These are phyloP conservation scores for Geophilus truncorum DNA, from an alignment of 2,888 invertebrate species.

Conservation along the genomic window DNA sequence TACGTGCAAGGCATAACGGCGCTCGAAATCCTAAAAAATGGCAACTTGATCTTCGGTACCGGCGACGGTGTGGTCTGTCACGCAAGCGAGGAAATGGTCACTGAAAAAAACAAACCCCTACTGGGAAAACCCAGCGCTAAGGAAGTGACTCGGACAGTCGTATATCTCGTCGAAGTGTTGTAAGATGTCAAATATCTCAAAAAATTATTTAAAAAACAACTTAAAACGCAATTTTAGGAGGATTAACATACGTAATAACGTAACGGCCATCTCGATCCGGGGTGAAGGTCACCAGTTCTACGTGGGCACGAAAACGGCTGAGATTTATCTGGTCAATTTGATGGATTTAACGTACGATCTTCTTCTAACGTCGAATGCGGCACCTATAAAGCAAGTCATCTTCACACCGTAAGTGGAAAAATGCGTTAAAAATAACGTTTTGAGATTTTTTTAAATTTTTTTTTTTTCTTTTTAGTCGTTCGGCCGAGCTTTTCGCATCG, in stretches of 20 bases:
- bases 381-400: slow-evolving; percentile 69
- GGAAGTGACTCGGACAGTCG: background rate
- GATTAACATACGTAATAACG: background rate
- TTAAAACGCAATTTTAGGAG: too few species aligned
- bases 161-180: background rate
- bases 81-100: slow-evolving; percentile 34
- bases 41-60: slow-evolving; percentile 63
- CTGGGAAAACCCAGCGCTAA: background rate
- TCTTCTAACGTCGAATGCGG: slow-evolving; percentile 74
- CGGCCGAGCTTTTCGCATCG: slow-evolving; percentile 78
- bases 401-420: slow-evolving; percentile 82
- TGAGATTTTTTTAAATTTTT: slow-evolving; percentile 38
- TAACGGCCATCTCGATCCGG: slow-evolving; percentile 58
- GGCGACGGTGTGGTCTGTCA: slow-evolving; percentile 72
- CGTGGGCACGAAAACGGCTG: slow-evolving; percentile 70
- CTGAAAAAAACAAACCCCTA: background rate
- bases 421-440: too few species aligned
- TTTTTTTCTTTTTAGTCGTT: background rate
- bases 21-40: slow-evolving; percentile 45
- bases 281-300: slow-evolving; percentile 56
- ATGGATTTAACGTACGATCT: slow-evolving; percentile 63
- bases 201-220: too few species aligned
- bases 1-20: slow-evolving; percentile 44
- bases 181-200: too few species aligned
- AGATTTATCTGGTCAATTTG: slow-evolving; percentile 72